phyloP scores from a whole-genome alignment of 2,888 invertebrate genomes.

The Oxyteleia sp. region DNA sequence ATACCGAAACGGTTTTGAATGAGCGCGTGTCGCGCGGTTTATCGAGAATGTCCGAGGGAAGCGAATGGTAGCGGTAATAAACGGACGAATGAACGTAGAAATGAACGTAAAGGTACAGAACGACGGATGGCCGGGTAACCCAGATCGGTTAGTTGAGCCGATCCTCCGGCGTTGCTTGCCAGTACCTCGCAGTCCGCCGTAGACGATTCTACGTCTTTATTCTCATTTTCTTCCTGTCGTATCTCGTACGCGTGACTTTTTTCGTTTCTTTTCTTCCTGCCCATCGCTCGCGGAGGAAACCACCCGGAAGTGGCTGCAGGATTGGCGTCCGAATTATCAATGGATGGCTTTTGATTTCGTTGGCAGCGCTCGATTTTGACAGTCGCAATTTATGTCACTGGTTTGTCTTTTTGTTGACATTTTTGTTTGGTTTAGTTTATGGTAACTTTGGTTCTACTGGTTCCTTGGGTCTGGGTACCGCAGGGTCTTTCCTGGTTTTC shows the following conservation, averaged over 20 bases:
- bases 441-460: not conserved
- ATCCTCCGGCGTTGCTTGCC: conserved; percentile 83
- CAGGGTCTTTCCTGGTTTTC: too few relatives aligned
- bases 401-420: not conserved
- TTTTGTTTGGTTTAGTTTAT: not conserved
- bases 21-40: conserved; percentile 70
- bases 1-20: conserved; percentile 72
- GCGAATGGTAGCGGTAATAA: conserved; percentile 77
- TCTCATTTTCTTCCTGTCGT: conserved; percentile 42
- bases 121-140: conserved; percentile 88
- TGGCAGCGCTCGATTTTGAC: conserved; percentile 5
- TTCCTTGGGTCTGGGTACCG: too few relatives aligned
- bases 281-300: conserved; percentile 9
- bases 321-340: not conserved
- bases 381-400: not conserved
- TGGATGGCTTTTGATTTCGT: conserved; percentile 4
- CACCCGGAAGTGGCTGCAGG: conserved; percentile 18
- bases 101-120: conserved; percentile 81
- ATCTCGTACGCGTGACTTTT: conserved; percentile 21
- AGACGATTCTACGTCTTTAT: conserved; percentile 79
- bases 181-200: conserved; percentile 86
- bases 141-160: conserved; percentile 86
- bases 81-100: conserved; percentile 78
- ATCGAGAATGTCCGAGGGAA: conserved; percentile 66
- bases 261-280: too few relatives aligned